These are phyloP conservation scores for Maccullochella peelii DNA, from an alignment of 2,113 vertebrate genomes.

Conservation along the genomic window DNA sequence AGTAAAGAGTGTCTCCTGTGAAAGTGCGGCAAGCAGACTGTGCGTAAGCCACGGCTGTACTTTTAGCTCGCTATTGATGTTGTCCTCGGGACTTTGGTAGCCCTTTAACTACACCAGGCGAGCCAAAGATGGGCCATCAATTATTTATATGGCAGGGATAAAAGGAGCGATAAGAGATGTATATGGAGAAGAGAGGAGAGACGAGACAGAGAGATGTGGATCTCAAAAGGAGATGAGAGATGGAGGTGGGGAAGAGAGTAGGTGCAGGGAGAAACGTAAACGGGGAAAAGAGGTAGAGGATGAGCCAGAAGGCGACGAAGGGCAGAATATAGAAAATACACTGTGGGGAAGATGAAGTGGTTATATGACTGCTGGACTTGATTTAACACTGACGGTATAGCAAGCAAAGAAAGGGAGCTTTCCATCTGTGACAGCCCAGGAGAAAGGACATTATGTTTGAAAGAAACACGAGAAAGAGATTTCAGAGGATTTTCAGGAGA, in stretches of 20 bases:
- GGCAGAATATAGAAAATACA: slow-evolving; percentile 33
- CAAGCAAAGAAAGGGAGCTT: slow-evolving; percentile 8
- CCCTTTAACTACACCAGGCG: slow-evolving; percentile 75
- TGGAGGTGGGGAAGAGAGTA: slow-evolving; percentile 2
- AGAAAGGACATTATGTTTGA: slow-evolving; percentile 26
- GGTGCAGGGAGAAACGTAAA: slow-evolving; percentile 19
- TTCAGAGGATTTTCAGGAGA: slow-evolving; percentile 34
- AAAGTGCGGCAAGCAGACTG: slow-evolving; percentile 42
- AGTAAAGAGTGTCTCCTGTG: slow-evolving; percentile 46
- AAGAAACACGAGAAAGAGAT: slow-evolving; percentile 38
- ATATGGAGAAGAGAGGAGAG: slow-evolving; percentile 12
- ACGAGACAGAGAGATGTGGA: slow-evolving; percentile 23
- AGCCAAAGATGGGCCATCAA: slow-evolving; percentile 75
- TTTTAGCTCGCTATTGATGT: slow-evolving; percentile 73
- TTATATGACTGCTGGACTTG: slow-evolving; percentile 23
- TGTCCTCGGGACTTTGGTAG: slow-evolving; percentile 70
- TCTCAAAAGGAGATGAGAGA: slow-evolving; percentile 20
- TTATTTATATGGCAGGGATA: slow-evolving; percentile 74
- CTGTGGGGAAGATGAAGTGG: slow-evolving; percentile 29
- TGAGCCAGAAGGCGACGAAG: slow-evolving; percentile 25
- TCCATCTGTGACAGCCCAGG: slow-evolving; percentile 34
- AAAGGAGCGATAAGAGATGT: slow-evolving; percentile 59
- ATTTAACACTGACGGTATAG: slow-evolving; percentile 2
- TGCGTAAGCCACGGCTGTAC: slow-evolving; percentile 47
- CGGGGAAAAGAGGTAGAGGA: slow-evolving; percentile 8